Conservation (phyloP, 2,113 vertebrate species). For the Himantopus leucocephalus region DNA sequence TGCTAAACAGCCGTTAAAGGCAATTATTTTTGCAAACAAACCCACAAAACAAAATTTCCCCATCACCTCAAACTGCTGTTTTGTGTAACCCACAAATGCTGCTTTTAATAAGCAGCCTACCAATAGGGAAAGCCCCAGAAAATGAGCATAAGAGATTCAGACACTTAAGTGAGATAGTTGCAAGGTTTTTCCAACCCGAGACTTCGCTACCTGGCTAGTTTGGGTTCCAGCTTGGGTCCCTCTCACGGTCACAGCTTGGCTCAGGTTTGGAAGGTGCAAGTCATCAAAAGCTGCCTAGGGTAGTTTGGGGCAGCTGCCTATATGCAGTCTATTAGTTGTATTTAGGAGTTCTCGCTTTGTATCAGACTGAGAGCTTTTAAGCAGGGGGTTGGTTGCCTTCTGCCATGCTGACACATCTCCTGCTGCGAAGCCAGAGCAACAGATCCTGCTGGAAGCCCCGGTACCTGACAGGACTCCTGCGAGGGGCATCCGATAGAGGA, state of each 20-base stretch:
- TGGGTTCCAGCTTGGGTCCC: not conserved
- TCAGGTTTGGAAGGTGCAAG: not conserved
- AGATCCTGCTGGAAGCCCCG: not conserved
- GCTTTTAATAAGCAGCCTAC: not conserved
- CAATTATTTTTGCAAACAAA: not conserved
- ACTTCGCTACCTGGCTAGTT: not conserved
- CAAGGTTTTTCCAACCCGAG: not conserved
- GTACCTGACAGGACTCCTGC: not conserved
- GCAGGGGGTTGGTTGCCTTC: not conserved
- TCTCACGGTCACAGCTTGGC: not conserved
- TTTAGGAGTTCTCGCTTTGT: not conserved
- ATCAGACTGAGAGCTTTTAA: not conserved
- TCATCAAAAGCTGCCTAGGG: not conserved
- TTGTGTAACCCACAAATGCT: not conserved
- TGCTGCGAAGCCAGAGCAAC: not conserved
- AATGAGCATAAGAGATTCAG: not conserved
- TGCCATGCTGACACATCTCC: not conserved
- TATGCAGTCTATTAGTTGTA: not conserved
- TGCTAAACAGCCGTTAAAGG: not conserved
- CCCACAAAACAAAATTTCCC: not conserved
- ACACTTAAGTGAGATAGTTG: fast-evolving
- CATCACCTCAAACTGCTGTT: not conserved
- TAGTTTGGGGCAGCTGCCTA: not conserved
- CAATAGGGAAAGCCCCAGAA: not conserved
- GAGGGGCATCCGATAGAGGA: not conserved